These are phyloP conservation scores for Argentina silus DNA, from an alignment of 2,797 vertebrate species.

Conservation along the genomic window DNA sequence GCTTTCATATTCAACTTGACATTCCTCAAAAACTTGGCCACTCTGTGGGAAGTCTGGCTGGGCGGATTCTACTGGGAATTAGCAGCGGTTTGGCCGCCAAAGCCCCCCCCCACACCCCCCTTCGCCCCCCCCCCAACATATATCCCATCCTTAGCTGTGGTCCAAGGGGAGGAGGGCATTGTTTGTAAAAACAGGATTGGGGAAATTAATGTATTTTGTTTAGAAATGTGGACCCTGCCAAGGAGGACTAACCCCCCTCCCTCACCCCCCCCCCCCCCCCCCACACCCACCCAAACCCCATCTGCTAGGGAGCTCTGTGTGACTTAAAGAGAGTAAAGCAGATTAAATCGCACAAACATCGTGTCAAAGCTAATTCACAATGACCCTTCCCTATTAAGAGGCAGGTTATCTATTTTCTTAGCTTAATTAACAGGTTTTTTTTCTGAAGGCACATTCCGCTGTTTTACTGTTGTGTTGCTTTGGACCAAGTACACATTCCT, in stretches of 20 bases:
- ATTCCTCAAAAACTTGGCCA: constrained; percentile 79
- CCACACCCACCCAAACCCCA: constrained; percentile 54
- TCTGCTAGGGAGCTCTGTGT: constrained; percentile 66
- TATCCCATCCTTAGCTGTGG: constrained; percentile 65
- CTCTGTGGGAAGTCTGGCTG: constrained; percentile 80
- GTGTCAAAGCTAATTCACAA: constrained; percentile 70
- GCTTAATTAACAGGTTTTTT: constrained; percentile 57
- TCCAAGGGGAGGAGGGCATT: constrained; percentile 70
- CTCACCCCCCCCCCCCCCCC: constrained; percentile 1
- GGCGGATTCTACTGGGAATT: constrained; percentile 75
- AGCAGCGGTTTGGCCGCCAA: constrained; percentile 67
- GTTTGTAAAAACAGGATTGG: constrained; percentile 75
- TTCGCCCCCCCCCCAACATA: constrained; percentile 47
- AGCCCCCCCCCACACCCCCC: constrained; percentile 49
- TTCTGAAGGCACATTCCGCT: constrained; percentile 64
- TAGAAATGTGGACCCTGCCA: constrained; percentile 72
- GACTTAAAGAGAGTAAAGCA: constrained; percentile 69
- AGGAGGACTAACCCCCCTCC: constrained; percentile 57
- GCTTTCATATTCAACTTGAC: constrained; percentile 76
- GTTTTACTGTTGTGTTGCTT: constrained; percentile 38
- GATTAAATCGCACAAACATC: constrained; percentile 73
- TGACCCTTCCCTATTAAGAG: constrained; percentile 58
- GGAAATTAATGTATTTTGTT: constrained; percentile 72
- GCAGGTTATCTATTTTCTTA: constrained; percentile 45
- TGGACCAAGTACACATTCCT: constrained; percentile 60